Evolutionary conservation across 1,140 invertebrate genomes (phyloP), one percentile per base, ranked within the genome.

Genomic region (Hyposmocoma kahamanoa): DNA sequence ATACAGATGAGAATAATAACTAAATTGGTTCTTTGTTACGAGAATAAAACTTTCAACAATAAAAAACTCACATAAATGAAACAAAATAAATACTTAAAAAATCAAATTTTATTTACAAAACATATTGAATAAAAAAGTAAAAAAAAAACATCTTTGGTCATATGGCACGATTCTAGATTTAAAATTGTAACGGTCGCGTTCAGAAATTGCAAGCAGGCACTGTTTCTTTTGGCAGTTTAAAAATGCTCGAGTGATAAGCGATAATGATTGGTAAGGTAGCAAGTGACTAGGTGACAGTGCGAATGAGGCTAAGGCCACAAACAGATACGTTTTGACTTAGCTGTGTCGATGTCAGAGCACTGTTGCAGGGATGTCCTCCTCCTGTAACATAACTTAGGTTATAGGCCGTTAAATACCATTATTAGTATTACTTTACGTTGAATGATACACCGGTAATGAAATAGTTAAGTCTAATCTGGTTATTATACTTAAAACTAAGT

Each of bases 331-430:
- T 69, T 65, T 68, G 66, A 84, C 78, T 84, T 84, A 84, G 77
- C 81, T 84, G 71, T 78, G 39, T 47, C n/a, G 73, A 50, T 53
- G 69, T 84, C 72, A 84, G 45, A 84, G 72, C 47, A 84, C 66
- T 49, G 81, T 84, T 20, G 72, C 81, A 38, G 78, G 81, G 72
- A 82, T 77, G 75, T 84, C 81, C 75, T 82, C 77, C 67, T 72
- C 81, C 81, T 84, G 78, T 45, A 58, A 63, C 22, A 45, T 48
- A 47, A 13, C 2, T 18, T 26, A 28, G 6, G 6, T 28, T 28
- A 28, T 6, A 28, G n/a, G n/a, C n/a, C n/a, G n/a, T n/a, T n/a
- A n/a, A n/a, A n/a, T n/a, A n/a, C n/a, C n/a, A n/a, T n/a, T n/a
- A n/a, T n/a, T 28, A 6, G 24, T 28, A 28, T 28, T 28, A 28